phyloP scores from a whole-genome alignment of 2,888 invertebrate genomes.

The Volucella bombylans region DNA sequence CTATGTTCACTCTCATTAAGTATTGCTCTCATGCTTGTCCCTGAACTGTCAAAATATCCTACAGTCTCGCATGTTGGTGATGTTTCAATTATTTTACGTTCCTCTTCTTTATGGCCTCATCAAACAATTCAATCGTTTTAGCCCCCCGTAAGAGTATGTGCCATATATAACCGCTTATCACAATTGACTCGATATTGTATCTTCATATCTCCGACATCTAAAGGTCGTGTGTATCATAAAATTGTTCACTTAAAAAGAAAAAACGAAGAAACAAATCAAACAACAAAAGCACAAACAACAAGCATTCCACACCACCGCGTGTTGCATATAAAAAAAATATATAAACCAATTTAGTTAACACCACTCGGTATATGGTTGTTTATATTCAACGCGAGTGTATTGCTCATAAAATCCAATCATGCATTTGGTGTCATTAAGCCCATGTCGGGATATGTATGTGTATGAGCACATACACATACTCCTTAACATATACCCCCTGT shows the following conservation, averaged over 20 bases:
- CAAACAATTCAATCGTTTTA: slow-evolving; percentile 32
- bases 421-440: slow-evolving; percentile 50
- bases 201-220: background rate
- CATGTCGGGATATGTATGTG: slow-evolving; percentile 21
- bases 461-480: background rate
- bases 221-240: slow-evolving; percentile 35
- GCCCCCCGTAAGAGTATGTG: background rate
- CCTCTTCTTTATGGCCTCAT: slow-evolving; percentile 36
- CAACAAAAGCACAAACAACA: background rate
- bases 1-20: no score
- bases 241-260: background rate
- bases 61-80: slow-evolving; percentile 24
- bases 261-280: slow-evolving; percentile 23
- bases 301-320: slow-evolving; percentile 31
- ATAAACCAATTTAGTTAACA: slow-evolving; percentile 54
- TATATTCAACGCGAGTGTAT: slow-evolving; percentile 44
- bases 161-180: slow-evolving; percentile 17
- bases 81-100: slow-evolving; percentile 37
- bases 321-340: slow-evolving; percentile 43
- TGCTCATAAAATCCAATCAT: slow-evolving; percentile 47
- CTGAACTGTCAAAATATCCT: background rate
- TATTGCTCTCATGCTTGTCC: no score
- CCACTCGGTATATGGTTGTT: slow-evolving; percentile 41
- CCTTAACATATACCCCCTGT: background rate
- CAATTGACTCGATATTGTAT: slow-evolving; percentile 30